A percentile compares a stretch with the other conserved stretches of the same genome.
phyloP scores from a whole-genome alignment of 2,797 vertebrate species.

The Borostomias antarcticus region DNA sequence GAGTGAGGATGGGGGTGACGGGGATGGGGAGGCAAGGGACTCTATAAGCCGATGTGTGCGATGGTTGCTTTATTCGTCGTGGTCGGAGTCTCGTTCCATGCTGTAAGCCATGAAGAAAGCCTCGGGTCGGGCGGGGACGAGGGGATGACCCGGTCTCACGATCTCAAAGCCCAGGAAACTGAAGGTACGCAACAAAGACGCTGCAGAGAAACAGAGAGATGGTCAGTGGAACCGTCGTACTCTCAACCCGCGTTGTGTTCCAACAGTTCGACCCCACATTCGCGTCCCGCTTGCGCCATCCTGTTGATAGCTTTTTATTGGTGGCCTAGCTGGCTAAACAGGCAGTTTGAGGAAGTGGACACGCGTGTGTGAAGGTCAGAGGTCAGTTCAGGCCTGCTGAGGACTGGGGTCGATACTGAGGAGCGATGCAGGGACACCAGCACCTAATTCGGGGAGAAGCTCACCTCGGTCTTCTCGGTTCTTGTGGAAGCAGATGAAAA shows the following conservation, averaged over 20 bases:
- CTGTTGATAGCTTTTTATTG: too few relatives aligned
- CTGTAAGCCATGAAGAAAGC: constrained; percentile 99
- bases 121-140: constrained; percentile 95
- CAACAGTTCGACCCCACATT: too few relatives aligned
- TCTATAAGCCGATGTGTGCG: constrained; percentile 21
- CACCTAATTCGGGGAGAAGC: constrained; percentile 19
- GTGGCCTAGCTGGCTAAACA: too few relatives aligned
- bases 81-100: constrained; percentile 92
- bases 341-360: background rate
- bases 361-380: background rate
- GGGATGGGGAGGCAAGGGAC: constrained; percentile 46
- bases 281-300: too few relatives aligned
- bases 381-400: too few relatives aligned
- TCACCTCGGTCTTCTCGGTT: constrained; percentile 93
- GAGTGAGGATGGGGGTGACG: background rate
- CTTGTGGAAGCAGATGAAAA: constrained; percentile 98
- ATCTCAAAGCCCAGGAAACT: constrained; percentile 99
- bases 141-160: constrained; percentile 99
- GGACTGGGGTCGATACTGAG: too few relatives aligned
- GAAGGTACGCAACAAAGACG: constrained; percentile 93
- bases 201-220: constrained; percentile 59
- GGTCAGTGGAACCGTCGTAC: background rate
- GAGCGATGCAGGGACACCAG: too few relatives aligned
- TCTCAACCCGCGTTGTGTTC: background rate
- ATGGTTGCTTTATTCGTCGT: constrained; percentile 82